These are phyloP conservation scores for Acrossocheilus fasciatus DNA, from an alignment of 2,797 vertebrate genomes.

Conservation along the genomic window DNA sequence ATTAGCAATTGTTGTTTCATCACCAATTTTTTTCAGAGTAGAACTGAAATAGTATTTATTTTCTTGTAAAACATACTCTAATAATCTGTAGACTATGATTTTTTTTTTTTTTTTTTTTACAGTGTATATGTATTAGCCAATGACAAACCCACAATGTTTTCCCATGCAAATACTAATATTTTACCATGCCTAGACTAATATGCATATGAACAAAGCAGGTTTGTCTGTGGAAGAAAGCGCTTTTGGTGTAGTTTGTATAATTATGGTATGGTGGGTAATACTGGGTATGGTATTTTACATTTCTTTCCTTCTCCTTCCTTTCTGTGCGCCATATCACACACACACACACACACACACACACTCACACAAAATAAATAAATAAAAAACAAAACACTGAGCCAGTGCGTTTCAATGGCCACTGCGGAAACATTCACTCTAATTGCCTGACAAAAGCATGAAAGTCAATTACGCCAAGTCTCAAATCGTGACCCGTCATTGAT, in stretches of 20 bases:
- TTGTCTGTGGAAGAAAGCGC: neutral
- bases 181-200: neutral
- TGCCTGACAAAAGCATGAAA: conserved; percentile 41
- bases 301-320: neutral
- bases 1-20: neutral
- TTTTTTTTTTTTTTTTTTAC: too few species aligned
- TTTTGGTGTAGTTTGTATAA: neutral
- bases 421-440: conserved; percentile 40
- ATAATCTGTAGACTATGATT: too few species aligned
- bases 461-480: conserved; percentile 33
- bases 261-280: neutral
- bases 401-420: conserved; percentile 17
- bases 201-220: conserved; percentile 3
- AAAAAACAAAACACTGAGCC: neutral
- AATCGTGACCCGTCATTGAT: conserved; percentile 20
- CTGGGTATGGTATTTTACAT: neutral
- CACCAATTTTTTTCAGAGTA: neutral
- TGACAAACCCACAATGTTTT: neutral
- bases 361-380: neutral
- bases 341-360: neutral
- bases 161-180: neutral
- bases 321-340: neutral
- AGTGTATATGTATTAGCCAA: neutral
- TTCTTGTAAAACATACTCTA: too few species aligned
- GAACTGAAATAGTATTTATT: neutral